Percentiles rank a stretch among this genome's conserved stretches.
Evolutionary conservation across 2,113 vertebrate genomes (phyloP).

Genomic region (Rafetus swinhoei): DNA sequence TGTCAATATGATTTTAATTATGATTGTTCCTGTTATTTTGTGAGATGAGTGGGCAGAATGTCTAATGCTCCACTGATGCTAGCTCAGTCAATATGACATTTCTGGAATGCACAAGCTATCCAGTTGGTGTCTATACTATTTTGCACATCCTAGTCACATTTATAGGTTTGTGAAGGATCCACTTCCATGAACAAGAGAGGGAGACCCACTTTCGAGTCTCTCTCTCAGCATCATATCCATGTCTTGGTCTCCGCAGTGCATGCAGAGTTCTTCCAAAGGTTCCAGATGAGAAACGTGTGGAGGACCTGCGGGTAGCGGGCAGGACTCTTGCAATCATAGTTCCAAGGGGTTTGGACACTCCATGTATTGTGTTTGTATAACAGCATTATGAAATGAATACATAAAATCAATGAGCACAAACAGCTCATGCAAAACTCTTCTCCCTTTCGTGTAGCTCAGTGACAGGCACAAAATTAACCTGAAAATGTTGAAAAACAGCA

Average conservation of each 20-base stretch:
- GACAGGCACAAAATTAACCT: constrained; percentile 11
- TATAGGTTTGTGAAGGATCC: not conserved
- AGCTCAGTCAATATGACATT: not conserved
- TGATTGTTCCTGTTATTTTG: not conserved
- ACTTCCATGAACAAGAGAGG: not conserved
- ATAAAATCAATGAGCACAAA: not conserved
- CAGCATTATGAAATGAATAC: not conserved
- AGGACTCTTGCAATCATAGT: not conserved
- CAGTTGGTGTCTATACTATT: not conserved
- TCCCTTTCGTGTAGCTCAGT: constrained; percentile 14
- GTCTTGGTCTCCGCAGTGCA: not conserved
- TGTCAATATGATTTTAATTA: constrained; percentile 36
- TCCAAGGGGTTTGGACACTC: not conserved
- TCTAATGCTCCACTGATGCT: not conserved
- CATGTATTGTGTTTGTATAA: not conserved
- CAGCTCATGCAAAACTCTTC: not conserved
- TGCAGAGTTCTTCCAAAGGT: not conserved
- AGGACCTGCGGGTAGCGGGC: constrained; percentile 3
- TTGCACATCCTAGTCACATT: not conserved
- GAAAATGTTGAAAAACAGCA: constrained; percentile 1
- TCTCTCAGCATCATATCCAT: not conserved
- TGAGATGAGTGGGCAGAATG: not conserved
- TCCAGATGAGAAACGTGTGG: not conserved
- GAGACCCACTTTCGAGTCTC: not conserved
- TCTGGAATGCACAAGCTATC: not conserved